Base-by-base conservation (phyloP, 2,113 vertebrate genomes). In the Xenus cinereus region DNA sequence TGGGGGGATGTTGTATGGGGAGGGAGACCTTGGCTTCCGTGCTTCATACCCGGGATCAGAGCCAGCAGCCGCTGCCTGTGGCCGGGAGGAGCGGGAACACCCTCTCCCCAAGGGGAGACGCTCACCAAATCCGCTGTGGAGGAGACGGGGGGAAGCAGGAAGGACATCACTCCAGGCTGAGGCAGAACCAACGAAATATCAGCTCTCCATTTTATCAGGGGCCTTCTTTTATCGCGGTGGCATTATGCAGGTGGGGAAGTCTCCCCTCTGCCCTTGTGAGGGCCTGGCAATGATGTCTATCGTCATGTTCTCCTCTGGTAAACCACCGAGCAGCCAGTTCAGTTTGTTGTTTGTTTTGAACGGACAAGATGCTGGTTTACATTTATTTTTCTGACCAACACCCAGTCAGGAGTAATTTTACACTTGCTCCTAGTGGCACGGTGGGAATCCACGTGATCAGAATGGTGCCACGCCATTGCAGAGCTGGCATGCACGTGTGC, bases 221-320 rank as follows among this genome's bases (percentile, higher is more conserved):
- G 14, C 17, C 24, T 24, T 13, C 37, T 71, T 81, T 46, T 24
- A 13, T 51, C 0, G 0, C 0, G 1, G 10, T 76, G 37, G n/a
- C 2, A 0, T 63, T 93, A 45, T 9, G 37, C 32, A 69, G 68
- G 56, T 45, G 48, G 17, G 63, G 57, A 60, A 15, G 12, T 66
- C 64, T 67, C 48, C 45, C 63, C n/a, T 41, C 57, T 72, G 30
- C 22, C 51, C 43, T 60, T 1, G 3, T 43, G 30, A 60, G 39
- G 57, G 71, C 32, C 51, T 66, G 45, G 64, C 50, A 66, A 60
- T 1, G 2, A n/a, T 1, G 0, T 48, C 35, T 77, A 3, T 41
- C 7, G 2, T 9, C 15, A 4, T 19, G 41, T 22, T 45, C 18
- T 80, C 54, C 28, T 64, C 63, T 41, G 50, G 33, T 48, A 62